A percentile compares a stretch with the other conserved stretches of the same genome.
phyloP scores from a whole-genome alignment of 1,140 invertebrate genomes.

The Drosophila tristis region DNA sequence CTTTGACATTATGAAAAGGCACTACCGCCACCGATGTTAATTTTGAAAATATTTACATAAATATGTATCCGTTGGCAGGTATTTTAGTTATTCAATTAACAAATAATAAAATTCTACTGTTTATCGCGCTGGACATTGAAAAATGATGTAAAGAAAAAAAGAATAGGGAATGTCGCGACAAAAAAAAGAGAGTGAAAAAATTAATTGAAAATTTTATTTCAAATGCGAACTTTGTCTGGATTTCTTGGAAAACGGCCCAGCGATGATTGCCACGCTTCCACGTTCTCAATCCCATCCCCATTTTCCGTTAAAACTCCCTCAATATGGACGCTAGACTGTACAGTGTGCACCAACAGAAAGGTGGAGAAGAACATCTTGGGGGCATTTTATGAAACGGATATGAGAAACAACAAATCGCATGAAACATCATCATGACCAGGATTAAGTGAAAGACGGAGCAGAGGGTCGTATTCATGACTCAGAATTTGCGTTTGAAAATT shows the following conservation, averaged over 20 bases:
- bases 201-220: conserved; percentile 71
- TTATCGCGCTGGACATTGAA: conserved; percentile 11
- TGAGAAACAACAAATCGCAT: conserved; percentile 74
- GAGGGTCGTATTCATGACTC: conserved; percentile 51
- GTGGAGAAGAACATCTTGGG: conserved; percentile 52
- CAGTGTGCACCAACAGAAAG: conserved; percentile 40
- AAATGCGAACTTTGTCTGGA: conserved; percentile 66
- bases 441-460: conserved; percentile 21
- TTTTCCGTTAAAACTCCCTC: conserved; percentile 34
- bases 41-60: no score
- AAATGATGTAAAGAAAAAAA: neutral
- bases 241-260: conserved; percentile 51
- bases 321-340: conserved; percentile 43
- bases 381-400: conserved; percentile 80
- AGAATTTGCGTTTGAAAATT: conserved; percentile 78
- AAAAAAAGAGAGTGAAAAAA: conserved; percentile 39
- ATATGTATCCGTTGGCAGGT: no score
- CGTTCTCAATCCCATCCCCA: neutral
- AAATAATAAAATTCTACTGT: neutral
- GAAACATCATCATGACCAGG: conserved; percentile 53
- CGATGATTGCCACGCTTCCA: conserved; percentile 9
- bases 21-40: no score
- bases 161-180: conserved; percentile 2
- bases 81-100: no score
- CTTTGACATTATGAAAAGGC: no score